Evolutionary conservation across 2,797 vertebrate species (phyloP).

Genomic region (Otolemur crassicaudatus): DNA sequence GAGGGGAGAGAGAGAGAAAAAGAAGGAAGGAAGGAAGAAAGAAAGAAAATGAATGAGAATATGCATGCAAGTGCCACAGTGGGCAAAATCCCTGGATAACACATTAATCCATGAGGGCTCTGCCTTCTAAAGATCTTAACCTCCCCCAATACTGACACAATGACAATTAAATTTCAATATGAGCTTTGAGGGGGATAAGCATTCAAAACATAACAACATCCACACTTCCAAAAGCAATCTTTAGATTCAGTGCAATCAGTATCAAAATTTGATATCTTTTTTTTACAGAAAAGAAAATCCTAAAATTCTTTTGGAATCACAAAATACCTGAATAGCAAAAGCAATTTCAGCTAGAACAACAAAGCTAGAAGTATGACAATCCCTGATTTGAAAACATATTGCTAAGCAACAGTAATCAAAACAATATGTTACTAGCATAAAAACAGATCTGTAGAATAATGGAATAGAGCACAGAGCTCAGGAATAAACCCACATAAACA

Average conservation of each 20-base stretch:
- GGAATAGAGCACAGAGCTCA: background rate
- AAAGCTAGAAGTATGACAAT: background rate
- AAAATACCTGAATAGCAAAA: background rate
- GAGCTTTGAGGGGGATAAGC: background rate
- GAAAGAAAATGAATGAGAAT: no score
- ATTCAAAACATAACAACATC: background rate
- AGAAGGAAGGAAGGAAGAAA: no score
- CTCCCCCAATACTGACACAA: no score
- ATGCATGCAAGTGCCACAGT: no score
- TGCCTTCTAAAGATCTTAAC: no score
- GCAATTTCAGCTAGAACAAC: background rate
- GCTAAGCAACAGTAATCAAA: background rate
- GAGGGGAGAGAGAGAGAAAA: no score
- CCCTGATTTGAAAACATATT: background rate
- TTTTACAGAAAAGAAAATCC: background rate
- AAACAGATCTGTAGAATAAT: background rate
- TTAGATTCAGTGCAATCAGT: background rate
- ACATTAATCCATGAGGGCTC: no score
- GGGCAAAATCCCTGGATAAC: no score
- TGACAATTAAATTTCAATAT: no score
- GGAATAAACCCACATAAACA: background rate
- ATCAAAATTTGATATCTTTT: background rate
- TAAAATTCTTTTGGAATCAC: background rate
- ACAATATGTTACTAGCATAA: background rate
- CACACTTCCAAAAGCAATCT: background rate